Base-by-base conservation (phyloP, 2,797 vertebrate species). In the Morus bassanus region DNA sequence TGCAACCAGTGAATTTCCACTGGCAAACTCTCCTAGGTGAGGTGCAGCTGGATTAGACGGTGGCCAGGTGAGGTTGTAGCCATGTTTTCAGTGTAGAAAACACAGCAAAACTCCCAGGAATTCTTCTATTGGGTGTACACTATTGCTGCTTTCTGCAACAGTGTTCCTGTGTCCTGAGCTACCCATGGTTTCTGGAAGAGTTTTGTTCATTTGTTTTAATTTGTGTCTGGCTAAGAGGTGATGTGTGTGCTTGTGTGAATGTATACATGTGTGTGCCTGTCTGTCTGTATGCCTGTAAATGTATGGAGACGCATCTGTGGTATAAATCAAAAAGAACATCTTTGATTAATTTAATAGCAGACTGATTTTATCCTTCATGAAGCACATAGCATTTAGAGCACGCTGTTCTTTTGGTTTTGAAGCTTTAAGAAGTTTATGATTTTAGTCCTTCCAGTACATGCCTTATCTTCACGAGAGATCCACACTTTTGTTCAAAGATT, bases 191-290 rank as follows among this genome's bases (percentile, higher is more conserved):
- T 78, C 57, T 75, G 18, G 9, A 78, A 61, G 25, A 72, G 3
- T 45, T 91, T 3, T 25, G 5, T 46, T 68, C 5, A 6, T 56
- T 53, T 68, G 8, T 64, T 91, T 88, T 53, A 22, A 48, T 48
- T 54, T 63, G 6, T 64, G 19, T 73, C 10, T 76, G 33, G 3
- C 11, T 70, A 51, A 81, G 14, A 68, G 16, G 22, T 69, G 6
- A 64, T n/a, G 31, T 54, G 4, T 76, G 6, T 74, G 25, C 11
- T 73, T 41, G 11, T 74, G 21, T 89, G 74, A 56, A 67, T 53
- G 28, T 74, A 8, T 43, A 16, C 1, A 0, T 25, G 5, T 2
- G 0, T 23, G 5, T 59, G 11, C n/a, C 0, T 80, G 28, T 59
- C 12, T 78, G 43, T 31, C 23, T 70, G 33, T 22, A 21, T 37